phyloP scores from a whole-genome alignment of 2,888 invertebrate genomes.

The Gastracanthus pulcherrimus region DNA sequence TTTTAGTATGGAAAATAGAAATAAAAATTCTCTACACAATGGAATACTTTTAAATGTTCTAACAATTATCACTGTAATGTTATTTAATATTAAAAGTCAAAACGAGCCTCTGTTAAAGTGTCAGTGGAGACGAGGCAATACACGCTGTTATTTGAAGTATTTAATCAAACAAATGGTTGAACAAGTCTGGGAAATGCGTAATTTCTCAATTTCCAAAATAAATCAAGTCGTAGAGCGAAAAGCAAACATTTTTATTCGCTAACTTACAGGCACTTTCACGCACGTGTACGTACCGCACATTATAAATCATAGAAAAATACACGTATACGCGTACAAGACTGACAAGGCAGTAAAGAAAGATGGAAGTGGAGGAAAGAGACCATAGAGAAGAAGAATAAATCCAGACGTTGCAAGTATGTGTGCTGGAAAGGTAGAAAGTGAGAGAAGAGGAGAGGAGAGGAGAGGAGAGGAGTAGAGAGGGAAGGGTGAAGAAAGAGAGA shows the following conservation, averaged over 20 bases:
- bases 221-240: neutral
- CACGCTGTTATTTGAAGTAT: no score
- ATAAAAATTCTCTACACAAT: no score
- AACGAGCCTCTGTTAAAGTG: no score
- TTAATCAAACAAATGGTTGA: constrained; percentile 2
- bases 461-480: constrained; percentile 19
- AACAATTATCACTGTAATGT: no score
- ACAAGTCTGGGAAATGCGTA: neutral
- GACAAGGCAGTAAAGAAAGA: neutral
- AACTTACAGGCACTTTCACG: constrained; percentile 21
- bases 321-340: constrained; percentile 13
- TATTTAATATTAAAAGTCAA: no score
- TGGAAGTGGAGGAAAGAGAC: neutral
- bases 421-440: neutral
- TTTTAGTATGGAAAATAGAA: no score
- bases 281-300: neutral
- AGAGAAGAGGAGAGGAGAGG: neutral
- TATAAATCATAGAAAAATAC: constrained; percentile 44
- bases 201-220: constrained; percentile 1
- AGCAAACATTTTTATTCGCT: constrained; percentile 23
- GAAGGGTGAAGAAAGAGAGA: constrained; percentile 3
- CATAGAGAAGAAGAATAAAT: neutral
- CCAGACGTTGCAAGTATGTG: neutral
- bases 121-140: no score
- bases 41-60: no score